Evolutionary conservation across 2,113 vertebrate species (phyloP), one percentile per base, ranked within the genome.

Genomic region (Triplophysa tibetana): DNA sequence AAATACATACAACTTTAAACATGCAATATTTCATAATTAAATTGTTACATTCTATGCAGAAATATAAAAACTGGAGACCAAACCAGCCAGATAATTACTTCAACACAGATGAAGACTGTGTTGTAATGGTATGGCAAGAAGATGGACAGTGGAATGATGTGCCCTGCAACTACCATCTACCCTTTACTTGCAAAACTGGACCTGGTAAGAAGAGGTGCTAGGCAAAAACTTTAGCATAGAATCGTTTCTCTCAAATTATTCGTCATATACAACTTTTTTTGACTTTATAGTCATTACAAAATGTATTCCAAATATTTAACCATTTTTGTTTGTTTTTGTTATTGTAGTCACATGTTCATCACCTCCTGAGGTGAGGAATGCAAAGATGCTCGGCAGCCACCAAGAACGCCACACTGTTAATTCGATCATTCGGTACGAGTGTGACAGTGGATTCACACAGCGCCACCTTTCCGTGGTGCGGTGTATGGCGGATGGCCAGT

Each of bases 41-140:
- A 12, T 52, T 54, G 4, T 29, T 73, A 33, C 2, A 5, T 76
- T 70, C 24, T 75, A 19, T 50, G 58, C 90, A 97, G 97, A 91
- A 91, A 88, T 98, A 92, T 61, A 93, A 94, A 91, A 98, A 98
- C 89, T 99, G 98, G 98, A 88, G 95, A 76, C 95, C 96, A 56
- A 96, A 95, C 88, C 97, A 98, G 84, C 96, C 98, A 0, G 95
- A 98, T 72, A 95, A 96, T 87, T 98, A 98, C 91, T 97, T 97
- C 3, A 88, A 92, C 17, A 92, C 92, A 0, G 94, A 89, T 0
- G 97, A 99, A 87, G 95, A 98, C 62, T 99, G 98, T 0, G 94
- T 97, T 21, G 97, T 98, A 77, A 98, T 97, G 95, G 95, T 96
- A 86, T 95, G 95, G 95, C 95, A 97, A 0, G 96, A 98, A 87